Evolutionary conservation across 2,888 invertebrate species (phyloP).

Genomic region (Acanthopleura granulata): DNA sequence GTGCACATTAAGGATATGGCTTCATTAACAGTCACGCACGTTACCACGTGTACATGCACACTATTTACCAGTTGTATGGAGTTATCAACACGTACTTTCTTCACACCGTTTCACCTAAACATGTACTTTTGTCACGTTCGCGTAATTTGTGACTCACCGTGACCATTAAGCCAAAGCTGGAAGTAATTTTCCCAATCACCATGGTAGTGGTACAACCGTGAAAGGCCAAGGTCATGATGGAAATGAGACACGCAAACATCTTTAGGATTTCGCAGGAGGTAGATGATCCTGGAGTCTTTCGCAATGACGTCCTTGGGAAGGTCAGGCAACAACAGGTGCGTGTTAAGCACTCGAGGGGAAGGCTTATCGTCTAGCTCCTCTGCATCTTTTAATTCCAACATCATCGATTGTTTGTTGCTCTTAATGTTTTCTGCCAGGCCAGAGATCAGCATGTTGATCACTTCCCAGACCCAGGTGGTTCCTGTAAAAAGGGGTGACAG

Average conservation of each 20-base stretch:
- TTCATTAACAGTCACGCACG: too few species aligned
- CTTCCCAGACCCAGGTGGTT: slow-evolving; percentile 7
- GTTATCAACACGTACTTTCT: too few species aligned
- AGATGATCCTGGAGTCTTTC: not conserved
- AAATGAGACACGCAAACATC: slow-evolving; percentile 13
- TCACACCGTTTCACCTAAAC: too few species aligned
- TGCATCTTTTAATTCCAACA: not conserved
- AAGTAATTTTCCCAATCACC: slow-evolving; percentile 6
- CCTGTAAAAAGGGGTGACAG: not conserved
- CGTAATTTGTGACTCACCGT: not conserved
- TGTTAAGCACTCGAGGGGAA: not conserved
- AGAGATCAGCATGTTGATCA: not conserved
- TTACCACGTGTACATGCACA: too few species aligned
- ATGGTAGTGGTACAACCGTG: not conserved
- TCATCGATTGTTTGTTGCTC: not conserved
- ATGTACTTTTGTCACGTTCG: too few species aligned
- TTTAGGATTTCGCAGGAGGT: slow-evolving; percentile 14
- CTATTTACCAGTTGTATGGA: too few species aligned
- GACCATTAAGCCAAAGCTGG: not conserved
- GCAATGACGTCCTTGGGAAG: not conserved
- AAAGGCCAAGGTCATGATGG: not conserved
- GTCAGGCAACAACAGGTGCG: not conserved
- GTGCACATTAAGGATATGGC: too few species aligned
- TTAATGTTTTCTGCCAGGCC: not conserved
- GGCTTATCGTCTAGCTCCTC: not conserved